Evolutionary conservation across 2,888 invertebrate species (phyloP), one percentile per base, ranked within the genome.

Genomic region (Calameuta idolon): DNA sequence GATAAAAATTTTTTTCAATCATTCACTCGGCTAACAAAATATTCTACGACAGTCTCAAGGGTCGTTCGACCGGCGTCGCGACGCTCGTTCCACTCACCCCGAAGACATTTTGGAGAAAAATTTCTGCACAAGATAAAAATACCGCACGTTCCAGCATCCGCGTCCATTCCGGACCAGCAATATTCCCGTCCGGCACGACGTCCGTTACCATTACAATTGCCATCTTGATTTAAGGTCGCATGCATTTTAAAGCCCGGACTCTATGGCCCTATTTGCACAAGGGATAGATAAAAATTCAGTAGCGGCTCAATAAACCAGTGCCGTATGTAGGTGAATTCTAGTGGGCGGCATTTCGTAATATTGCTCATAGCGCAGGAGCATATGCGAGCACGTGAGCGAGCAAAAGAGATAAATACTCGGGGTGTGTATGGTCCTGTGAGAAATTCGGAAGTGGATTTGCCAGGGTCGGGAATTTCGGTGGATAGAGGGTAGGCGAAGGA

Each of bases 261-360:
- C 76, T 81, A 84, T 83, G 84, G 81, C 80, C 83, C 82, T 85
- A 88, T 88, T 88, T 88, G 85, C 85, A 86, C 86, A 87, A 82
- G 84, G 86, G 85, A 83, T 78, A 84, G 83, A 90, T 91, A 89
- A 90, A 91, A 91, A 90, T 90, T 89, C 89, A 88, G 85, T 83
- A 87, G 82, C 81, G 79, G 23, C 81, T 84, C 86, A 85, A 89
- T 87, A 89, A 90, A 90, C 81, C 81, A 81, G 80, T 74, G 74
- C 68, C 77, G 82, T 81, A 34, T 83, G 76, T 69, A 76, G 76
- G 73, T 76, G 55, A 55, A 55, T 55, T 55, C 23, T 55, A 23
- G 23, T 55, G 55, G 55, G 55, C 55, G 55, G 23, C 23, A 55
- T 55, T 23, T 55, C 55, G 55, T 55, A 55, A 55, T 55, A 55